Base-by-base conservation (phyloP, 2,888 invertebrate genomes). In the Nymphalis c-album region DNA sequence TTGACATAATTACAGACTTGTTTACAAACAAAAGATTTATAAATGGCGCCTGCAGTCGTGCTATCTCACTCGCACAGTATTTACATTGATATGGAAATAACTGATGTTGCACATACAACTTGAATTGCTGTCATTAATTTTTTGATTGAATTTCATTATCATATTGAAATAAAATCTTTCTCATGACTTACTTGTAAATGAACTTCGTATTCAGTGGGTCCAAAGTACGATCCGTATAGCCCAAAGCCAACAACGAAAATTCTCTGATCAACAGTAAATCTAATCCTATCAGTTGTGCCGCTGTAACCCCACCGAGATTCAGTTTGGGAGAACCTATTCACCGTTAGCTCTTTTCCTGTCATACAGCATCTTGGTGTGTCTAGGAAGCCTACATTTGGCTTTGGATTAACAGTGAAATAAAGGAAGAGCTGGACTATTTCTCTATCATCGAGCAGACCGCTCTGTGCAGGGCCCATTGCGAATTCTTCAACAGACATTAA, bases 401-500 rank as follows among this genome's bases (percentile, higher is more conserved):
- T 96, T 0, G 96, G 96, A 80, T 96, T 96, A 0, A 96, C 93
- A 1, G 94, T 95, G 74, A 95, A 95, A 78, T 95, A 95, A 48
- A 95, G 90, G 79, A 95, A 95, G 59, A 96, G 84, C 72, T 95
- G 94, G 4, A 97, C 96, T 46, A 96, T 94, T 83, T 97, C 96
- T 72, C 95, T 85, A 79, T 97, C 96, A 60, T 95, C 95, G 1
- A 97, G 88, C 40, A 97, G 89, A 0, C 95, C 95, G 74, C 95
- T 95, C 77, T 96, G 95, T 0, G 96, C 96, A 0, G 95, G 95
- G 0, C 95, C 96, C 83, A 94, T 93, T 0, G 96, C 96, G 84
- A 97, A 97, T 83, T 97, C 97, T 82, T 97, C 96, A 0, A 96
- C 95, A 0, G 95, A 95, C 97, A 97, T 97, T 26, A 97, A 86